Evolutionary conservation across 2,888 invertebrate genomes (phyloP).

Genomic region (Netelia fuscicornis): DNA sequence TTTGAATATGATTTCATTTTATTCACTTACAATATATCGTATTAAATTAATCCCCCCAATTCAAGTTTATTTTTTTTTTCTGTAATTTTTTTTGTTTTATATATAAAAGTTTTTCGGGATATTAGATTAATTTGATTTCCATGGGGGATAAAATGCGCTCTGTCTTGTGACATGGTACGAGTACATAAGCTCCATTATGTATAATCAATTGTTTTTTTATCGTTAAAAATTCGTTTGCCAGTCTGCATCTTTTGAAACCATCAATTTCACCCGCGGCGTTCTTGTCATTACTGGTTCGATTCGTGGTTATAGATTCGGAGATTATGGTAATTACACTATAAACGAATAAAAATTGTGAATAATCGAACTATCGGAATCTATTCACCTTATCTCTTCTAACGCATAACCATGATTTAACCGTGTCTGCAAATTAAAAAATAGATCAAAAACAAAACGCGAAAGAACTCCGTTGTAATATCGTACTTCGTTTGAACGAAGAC

Average conservation of each 20-base stretch:
- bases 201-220: conserved; percentile 54
- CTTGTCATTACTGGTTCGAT: conserved; percentile 8
- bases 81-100: conserved; percentile 68
- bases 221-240: conserved; percentile 59
- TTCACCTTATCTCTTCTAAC: conserved; percentile 36
- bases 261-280: conserved; percentile 36
- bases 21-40: conserved; percentile 69
- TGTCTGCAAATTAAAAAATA: conserved; percentile 45
- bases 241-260: conserved; percentile 41
- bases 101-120: conserved; percentile 76
- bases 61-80: conserved; percentile 67
- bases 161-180: conserved; percentile 66
- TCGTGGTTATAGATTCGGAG: conserved; percentile 46
- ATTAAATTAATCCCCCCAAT: conserved; percentile 69
- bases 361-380: conserved; percentile 54
- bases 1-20: conserved; percentile 79
- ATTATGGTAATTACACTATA: conserved; percentile 64
- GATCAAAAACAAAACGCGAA: conserved; percentile 13
- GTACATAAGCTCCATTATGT: conserved; percentile 73
- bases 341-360: conserved; percentile 66
- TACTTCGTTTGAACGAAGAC: conserved; percentile 46
- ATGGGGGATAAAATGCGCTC: conserved; percentile 73
- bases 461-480: conserved; percentile 17
- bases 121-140: conserved; percentile 72
- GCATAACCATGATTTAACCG: conserved; percentile 25